Evolutionary conservation across 2,797 vertebrate genomes (phyloP), one percentile per base, ranked within the genome.

Genomic region (Sebastes steindachneri): DNA sequence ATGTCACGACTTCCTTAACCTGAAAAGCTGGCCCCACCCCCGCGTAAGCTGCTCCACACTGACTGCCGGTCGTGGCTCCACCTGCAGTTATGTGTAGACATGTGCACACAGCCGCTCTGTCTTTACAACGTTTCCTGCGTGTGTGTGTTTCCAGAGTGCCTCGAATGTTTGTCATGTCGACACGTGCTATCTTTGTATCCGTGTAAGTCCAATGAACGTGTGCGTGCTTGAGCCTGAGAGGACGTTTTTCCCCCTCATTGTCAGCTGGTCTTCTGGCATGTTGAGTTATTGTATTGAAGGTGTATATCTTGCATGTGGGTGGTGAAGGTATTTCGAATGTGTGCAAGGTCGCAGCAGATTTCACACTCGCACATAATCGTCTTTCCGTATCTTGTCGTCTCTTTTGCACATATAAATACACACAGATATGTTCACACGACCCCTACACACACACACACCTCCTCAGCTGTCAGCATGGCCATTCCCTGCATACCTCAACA

Each of bases 1-100:
- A 89, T 93, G 94, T 95, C 93, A 93, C 35, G 81, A 93, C 93
- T 95, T 94, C 82, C 90, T 94, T 92, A 94, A 94, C 92, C 92
- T 91, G 86, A 91, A 91, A 89, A 90, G 86, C 90, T 71, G 67
- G 68, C 84, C 64, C 84, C 58, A 1, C 73, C 58, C 53, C 75
- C 55, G 7, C 29, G 8, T 63, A 68, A 83, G 70, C 80, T 62
- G 73, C 69, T 86, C 55, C 82, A n/a, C 79, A 10, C 77, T 23
- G 59, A 53, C 79, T 76, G 70, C 67, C 10, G 54, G 55, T 60
- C 12, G 53, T 31, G 17, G 51, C 76, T 89, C 80, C 89, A 85
- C 88, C 88, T 89, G 83, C 82, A 89, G 78, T 85, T 76, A 58
- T 83, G 81, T 79, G 83, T 80, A 82, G 81, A 87, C 75, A 48